Conservation (phyloP, 2,888 invertebrate genomes). For the Camponotus fellah region DNA sequence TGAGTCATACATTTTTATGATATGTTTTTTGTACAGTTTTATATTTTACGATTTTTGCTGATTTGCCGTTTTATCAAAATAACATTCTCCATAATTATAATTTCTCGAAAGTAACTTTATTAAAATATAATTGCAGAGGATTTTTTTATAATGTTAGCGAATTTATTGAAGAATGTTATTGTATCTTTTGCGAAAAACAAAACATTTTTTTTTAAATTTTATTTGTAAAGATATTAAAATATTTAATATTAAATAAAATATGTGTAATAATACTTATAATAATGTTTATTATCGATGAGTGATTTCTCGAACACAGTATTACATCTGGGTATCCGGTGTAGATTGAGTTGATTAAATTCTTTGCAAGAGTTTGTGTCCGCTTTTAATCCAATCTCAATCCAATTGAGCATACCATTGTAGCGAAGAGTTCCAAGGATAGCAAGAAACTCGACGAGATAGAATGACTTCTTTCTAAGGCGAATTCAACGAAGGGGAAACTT, state of each 20-base stretch:
- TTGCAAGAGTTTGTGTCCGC: constrained; percentile 36
- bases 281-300: constrained; percentile 4
- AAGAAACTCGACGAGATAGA: constrained; percentile 17
- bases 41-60: background rate
- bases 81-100: background rate
- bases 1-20: background rate
- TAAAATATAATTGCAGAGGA: background rate
- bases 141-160: background rate
- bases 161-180: background rate
- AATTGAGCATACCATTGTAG: constrained; percentile 49
- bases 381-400: constrained; percentile 44
- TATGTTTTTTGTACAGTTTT: background rate
- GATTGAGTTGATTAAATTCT: constrained; percentile 53
- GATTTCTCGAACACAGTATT: constrained; percentile 5
- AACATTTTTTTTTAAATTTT: background rate
- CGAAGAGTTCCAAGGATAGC: constrained; percentile 7
- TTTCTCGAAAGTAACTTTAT: background rate
- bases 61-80: background rate
- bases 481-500: constrained; percentile 24
- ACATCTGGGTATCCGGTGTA: constrained; percentile 25
- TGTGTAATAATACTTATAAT: background rate
- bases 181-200: background rate
- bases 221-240: background rate
- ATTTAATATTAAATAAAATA: background rate
- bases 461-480: constrained; percentile 16